phyloP scores from a whole-genome alignment of 2,797 vertebrate species.

The Cephalopachus bancanus region DNA sequence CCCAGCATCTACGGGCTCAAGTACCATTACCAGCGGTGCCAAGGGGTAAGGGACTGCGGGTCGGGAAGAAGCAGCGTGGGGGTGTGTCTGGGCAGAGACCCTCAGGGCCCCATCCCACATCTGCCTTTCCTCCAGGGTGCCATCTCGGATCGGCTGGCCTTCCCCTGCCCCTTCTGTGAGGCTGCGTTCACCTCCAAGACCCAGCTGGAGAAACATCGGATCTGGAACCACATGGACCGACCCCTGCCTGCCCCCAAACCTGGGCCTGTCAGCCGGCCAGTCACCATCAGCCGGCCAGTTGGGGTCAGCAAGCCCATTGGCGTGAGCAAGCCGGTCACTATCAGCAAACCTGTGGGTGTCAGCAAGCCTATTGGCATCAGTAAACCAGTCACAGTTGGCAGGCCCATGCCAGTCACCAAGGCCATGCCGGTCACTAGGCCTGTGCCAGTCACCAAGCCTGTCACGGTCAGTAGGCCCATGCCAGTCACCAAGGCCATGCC shows the following conservation, averaged over 20 bases:
- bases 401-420: slow-evolving; percentile 53
- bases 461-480: not conserved
- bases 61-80: slow-evolving; percentile 38
- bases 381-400: slow-evolving; percentile 50
- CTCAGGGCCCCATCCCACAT: not conserved
- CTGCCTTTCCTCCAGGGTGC: slow-evolving; percentile 88
- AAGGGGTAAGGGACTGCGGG: slow-evolving; percentile 91
- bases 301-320: slow-evolving; percentile 83
- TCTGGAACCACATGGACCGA: slow-evolving; percentile 96
- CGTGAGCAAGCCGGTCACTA: slow-evolving; percentile 81
- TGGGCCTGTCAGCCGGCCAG: slow-evolving; percentile 74
- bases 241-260: slow-evolving; percentile 84
- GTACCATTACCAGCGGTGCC: slow-evolving; percentile 99
- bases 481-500: not conserved
- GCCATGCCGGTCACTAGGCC: not conserved
- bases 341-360: slow-evolving; percentile 78
- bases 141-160: slow-evolving; percentile 94
- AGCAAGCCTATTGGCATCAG: slow-evolving; percentile 82
- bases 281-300: slow-evolving; percentile 76
- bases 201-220: slow-evolving; percentile 97
- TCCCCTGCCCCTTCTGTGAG: slow-evolving; percentile 95
- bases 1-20: slow-evolving; percentile 99
- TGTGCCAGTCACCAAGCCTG: slow-evolving; percentile 77
- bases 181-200: slow-evolving; percentile 97
- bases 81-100: slow-evolving; percentile 20